Evolutionary conservation across 2,113 vertebrate species (phyloP).

Genomic region (Solea senegalensis): DNA sequence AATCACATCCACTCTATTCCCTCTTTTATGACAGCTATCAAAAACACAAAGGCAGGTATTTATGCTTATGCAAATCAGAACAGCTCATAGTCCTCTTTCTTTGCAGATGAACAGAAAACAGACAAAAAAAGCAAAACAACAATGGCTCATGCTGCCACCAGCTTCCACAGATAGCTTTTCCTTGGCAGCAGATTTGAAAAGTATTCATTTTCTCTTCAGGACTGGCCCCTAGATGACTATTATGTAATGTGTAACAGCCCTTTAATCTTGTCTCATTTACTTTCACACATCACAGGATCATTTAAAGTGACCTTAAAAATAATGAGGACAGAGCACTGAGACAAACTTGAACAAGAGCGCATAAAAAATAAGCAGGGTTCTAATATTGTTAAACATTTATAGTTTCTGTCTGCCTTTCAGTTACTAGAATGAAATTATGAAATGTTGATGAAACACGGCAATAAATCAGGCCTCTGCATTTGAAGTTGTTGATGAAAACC

Average conservation of each 20-base stretch:
- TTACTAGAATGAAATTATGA: slow-evolving; percentile 10
- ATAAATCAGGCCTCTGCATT: slow-evolving; percentile 40
- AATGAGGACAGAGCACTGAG: slow-evolving; percentile 43
- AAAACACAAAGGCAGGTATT: slow-evolving; percentile 69
- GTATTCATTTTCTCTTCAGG: slow-evolving; percentile 60
- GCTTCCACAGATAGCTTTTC: slow-evolving; percentile 56
- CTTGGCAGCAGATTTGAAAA: slow-evolving; percentile 57
- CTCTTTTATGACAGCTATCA: slow-evolving; percentile 71
- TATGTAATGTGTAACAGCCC: slow-evolving; percentile 60
- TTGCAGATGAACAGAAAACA: slow-evolving; percentile 51
- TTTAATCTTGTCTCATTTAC: slow-evolving; percentile 57
- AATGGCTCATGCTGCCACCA: slow-evolving; percentile 52
- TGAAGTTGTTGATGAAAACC: slow-evolving; percentile 62
- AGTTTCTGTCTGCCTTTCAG: slow-evolving; percentile 11
- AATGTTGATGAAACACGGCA: slow-evolving; percentile 46
- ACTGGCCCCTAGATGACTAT: slow-evolving; percentile 50
- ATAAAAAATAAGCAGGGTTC: slow-evolving; percentile 29
- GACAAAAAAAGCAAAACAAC: slow-evolving; percentile 4
- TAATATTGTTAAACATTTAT: slow-evolving; percentile 17
- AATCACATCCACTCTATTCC: slow-evolving; percentile 62
- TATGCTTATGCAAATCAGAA: slow-evolving; percentile 66
- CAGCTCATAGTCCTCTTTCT: slow-evolving; percentile 53
- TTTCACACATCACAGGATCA: slow-evolving; percentile 49
- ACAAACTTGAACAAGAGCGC: slow-evolving; percentile 21
- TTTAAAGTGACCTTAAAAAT: slow-evolving; percentile 64